Evolutionary conservation across 2,797 vertebrate genomes (phyloP), one percentile per base, ranked within the genome.

Genomic region (Garrulus glandarius): DNA sequence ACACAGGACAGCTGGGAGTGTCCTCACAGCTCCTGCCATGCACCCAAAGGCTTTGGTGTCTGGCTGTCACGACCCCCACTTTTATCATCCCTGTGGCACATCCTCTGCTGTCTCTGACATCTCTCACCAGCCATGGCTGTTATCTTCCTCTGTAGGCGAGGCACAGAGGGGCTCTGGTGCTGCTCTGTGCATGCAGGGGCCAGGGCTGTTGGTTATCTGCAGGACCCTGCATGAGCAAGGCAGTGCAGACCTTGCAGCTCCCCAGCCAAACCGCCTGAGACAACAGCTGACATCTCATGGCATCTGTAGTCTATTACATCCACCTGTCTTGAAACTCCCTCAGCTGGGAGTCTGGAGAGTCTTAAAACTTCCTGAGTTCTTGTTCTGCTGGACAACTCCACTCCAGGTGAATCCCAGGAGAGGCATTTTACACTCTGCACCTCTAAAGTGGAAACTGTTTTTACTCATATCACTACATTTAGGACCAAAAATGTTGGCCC

Each of bases 1-100:
- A 0, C 32, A 15, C 8, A 69, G 68, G 64, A 76, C 57, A 67
- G 29, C 15, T 0, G 0, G 21, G 37, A 49, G 15, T 32, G 19
- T 92, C 36, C 63, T 87, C 39, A 53, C n/a, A 56, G 36, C 21
- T 92, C 23, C 64, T 67, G 44, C 52, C 23, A 5, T 13, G 16
- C 61, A 46, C 56, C 6, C 18, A 32, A 57, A 34, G 15, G 9
- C 47, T 88, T 74, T 65, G 37, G 44, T 50, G 49, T 56, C 82
- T 49, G 64, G 3, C 41, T 72, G 56, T 74, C 12, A 1, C 19
- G 39, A 64, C 23, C 43, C 36, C 9, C 21, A 14, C n/a, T 39
- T 83, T 71, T 93, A 85, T 80, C 57, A 30, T 12, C 22, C 24
- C 44, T 70, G 55, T 23, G 47, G 21, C 64, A 84, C 64, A 84